Conservation (phyloP, 2,113 vertebrate genomes). For the Scolopax mira region DNA sequence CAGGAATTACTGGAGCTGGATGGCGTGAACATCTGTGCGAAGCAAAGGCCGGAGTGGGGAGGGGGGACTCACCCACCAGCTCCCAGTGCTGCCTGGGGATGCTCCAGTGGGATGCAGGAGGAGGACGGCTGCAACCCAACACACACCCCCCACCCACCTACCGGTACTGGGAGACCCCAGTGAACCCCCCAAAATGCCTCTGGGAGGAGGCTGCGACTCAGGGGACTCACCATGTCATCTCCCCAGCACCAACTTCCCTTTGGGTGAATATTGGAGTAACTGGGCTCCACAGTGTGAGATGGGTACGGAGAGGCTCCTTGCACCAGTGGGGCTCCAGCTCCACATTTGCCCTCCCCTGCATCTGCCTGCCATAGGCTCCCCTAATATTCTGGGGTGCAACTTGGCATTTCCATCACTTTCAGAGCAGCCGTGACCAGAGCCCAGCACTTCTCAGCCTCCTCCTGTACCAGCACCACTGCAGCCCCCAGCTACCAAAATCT, state of each 20-base stretch:
- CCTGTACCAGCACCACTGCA: background rate
- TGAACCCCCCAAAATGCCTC: background rate
- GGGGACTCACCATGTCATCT: background rate
- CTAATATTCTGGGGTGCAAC: background rate
- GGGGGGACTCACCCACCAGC: background rate
- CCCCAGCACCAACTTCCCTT: background rate
- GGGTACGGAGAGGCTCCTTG: rapidly evolving
- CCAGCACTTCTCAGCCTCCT: background rate
- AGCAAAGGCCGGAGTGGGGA: background rate
- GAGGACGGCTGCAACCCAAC: rapidly evolving
- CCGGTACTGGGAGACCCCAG: background rate
- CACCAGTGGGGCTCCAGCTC: background rate
- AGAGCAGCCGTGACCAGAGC: background rate
- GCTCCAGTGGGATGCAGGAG: background rate
- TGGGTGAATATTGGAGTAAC: background rate
- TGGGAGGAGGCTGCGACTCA: rapidly evolving
- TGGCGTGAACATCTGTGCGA: background rate
- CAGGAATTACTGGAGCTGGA: background rate
- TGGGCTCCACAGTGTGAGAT: rapidly evolving
- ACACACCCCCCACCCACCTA: rapidly evolving
- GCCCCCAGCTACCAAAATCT: background rate
- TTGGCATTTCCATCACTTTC: background rate
- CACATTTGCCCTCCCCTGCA: background rate
- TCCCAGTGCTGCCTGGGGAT: background rate
- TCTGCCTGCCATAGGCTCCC: background rate